Conservation (phyloP, 2,113 vertebrate genomes). For the Ailuropoda melanoleuca region DNA sequence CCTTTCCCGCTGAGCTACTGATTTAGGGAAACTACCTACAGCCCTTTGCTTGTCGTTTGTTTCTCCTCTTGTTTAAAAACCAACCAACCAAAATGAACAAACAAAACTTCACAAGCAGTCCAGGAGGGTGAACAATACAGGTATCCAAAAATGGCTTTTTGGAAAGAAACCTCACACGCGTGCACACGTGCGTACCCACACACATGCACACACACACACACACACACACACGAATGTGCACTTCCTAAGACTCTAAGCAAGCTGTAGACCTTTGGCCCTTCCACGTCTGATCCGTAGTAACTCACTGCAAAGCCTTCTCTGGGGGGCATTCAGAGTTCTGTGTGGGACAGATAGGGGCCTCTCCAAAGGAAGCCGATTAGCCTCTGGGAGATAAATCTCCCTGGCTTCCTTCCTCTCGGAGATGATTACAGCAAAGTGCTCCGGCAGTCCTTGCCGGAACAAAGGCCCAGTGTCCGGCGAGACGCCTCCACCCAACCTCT, state of each 20-base stretch:
- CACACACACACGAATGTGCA: fast-evolving
- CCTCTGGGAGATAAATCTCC: not conserved
- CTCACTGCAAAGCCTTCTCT: not conserved
- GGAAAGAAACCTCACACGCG: not conserved
- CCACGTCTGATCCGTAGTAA: not conserved
- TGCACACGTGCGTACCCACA: too few relatives aligned
- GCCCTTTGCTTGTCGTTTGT: not conserved
- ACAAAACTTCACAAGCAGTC: not conserved
- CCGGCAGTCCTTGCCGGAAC: fast-evolving
- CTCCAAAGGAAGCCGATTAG: slow-evolving; percentile 13
- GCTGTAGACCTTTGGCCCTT: not conserved
- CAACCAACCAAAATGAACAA: not conserved
- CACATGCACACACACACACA: too few relatives aligned
- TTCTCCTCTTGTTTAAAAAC: slow-evolving; percentile 17
- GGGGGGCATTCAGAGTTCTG: not conserved
- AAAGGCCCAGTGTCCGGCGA: slow-evolving; percentile 40
- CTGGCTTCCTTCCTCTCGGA: slow-evolving; percentile 36
- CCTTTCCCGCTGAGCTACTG: not conserved
- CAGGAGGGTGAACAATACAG: not conserved
- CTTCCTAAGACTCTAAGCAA: not conserved
- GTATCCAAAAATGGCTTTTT: not conserved
- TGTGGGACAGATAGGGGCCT: not conserved
- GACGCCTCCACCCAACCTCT: slow-evolving; percentile 1
- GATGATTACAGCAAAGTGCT: not conserved
- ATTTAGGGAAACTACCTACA: not conserved